Evolutionary conservation across 2,113 vertebrate species (phyloP).

Genomic region (Saccopteryx bilineata): DNA sequence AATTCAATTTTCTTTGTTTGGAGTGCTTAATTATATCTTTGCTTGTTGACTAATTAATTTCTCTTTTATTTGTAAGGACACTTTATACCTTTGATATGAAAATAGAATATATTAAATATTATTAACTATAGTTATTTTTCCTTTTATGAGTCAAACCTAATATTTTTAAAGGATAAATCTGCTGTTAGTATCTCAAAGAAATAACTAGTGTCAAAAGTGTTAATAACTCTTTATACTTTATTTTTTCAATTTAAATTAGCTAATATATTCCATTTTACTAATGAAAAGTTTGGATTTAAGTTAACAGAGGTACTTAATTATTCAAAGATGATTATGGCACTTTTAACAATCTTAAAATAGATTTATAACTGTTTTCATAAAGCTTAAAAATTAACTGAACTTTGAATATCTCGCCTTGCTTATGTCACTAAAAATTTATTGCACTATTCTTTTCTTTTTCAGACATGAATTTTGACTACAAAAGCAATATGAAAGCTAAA

Average conservation of each 20-base stretch:
- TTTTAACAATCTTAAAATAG: conserved; percentile 30
- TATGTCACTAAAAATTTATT: not conserved
- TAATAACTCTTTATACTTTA: not conserved
- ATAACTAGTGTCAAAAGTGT: not conserved
- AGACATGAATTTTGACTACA: not conserved
- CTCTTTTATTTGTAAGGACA: not conserved
- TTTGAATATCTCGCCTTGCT: not conserved
- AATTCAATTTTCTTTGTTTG: conserved; percentile 7
- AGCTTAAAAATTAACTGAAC: conserved; percentile 32
- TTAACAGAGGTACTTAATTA: not conserved
- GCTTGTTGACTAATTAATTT: not conserved
- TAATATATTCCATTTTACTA: conserved; percentile 21
- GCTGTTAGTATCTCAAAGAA: not conserved
- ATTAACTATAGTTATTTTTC: not conserved
- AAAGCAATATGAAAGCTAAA: conserved; percentile 54
- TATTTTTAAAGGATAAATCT: not conserved
- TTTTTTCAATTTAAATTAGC: conserved; percentile 62
- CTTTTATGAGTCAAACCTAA: not conserved
- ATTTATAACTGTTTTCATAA: conserved; percentile 22
- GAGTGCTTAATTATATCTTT: conserved; percentile 22
- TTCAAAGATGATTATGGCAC: not conserved
- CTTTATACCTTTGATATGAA: conserved; percentile 45
- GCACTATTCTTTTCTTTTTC: not conserved
- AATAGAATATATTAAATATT: not conserved
- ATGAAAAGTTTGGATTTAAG: not conserved